These are phyloP conservation scores for Tyrannus savana DNA, from an alignment of 2,113 vertebrate genomes.

Conservation along the genomic window DNA sequence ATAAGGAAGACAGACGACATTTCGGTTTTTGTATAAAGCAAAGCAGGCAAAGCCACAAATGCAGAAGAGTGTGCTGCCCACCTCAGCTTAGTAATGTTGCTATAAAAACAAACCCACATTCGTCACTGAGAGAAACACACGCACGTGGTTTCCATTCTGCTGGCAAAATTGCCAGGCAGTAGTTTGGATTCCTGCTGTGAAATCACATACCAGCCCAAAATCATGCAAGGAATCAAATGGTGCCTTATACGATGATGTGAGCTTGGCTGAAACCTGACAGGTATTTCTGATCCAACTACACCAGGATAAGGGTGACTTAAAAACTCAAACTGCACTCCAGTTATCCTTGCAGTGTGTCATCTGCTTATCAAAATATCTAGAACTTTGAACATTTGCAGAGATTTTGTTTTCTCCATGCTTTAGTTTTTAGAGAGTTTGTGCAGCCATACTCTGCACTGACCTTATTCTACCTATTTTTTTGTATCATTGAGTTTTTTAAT, in stretches of 20 bases:
- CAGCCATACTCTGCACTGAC: background rate
- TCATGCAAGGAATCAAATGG: background rate
- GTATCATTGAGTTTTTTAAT: background rate
- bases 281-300: background rate
- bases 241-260: background rate
- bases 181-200: background rate
- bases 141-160: background rate
- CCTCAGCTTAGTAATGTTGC: background rate
- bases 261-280: background rate
- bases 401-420: background rate
- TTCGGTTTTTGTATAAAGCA: background rate
- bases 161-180: background rate
- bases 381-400: background rate
- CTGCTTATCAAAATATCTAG: background rate
- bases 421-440: background rate
- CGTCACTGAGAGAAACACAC: background rate
- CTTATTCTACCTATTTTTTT: background rate
- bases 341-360: background rate
- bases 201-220: background rate
- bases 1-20: background rate
- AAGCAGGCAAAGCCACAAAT: background rate
- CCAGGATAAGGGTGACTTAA: background rate
- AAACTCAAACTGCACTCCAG: background rate
- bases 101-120: background rate
- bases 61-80: background rate